Conservation (phyloP, 2,888 invertebrate genomes). For the Synanthedon myopaeformis region DNA sequence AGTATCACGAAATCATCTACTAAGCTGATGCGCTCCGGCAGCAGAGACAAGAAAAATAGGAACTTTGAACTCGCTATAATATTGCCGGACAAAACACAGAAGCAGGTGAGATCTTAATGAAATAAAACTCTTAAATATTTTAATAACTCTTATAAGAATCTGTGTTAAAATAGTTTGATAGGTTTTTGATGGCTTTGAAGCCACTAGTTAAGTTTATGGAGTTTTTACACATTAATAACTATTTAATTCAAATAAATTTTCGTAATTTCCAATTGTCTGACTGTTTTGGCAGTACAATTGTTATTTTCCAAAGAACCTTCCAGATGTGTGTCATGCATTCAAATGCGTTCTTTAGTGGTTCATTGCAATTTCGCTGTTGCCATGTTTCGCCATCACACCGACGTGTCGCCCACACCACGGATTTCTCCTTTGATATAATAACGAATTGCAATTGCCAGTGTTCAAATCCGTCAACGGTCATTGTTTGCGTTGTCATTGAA, state of each 20-base stretch:
- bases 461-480: conserved; percentile 32
- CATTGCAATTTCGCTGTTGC: conserved; percentile 32
- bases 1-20: conserved; percentile 71
- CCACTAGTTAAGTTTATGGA: no score
- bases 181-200: no score
- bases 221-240: no score
- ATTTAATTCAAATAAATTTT: no score
- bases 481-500: conserved; percentile 58
- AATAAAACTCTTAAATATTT: neutral
- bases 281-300: neutral
- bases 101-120: conserved; percentile 59
- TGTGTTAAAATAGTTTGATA: no score
- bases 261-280: neutral
- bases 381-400: conserved; percentile 34
- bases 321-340: conserved; percentile 27
- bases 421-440: conserved; percentile 60
- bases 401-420: conserved; percentile 41
- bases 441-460: conserved; percentile 40
- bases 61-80: conserved; percentile 73
- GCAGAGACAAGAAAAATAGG: conserved; percentile 69
- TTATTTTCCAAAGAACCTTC: neutral
- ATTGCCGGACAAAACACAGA: conserved; percentile 74
- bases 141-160: no score
- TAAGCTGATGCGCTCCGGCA: conserved; percentile 68
- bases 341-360: conserved; percentile 34